A percentile compares a stretch with the other conserved stretches of the same genome.
phyloP scores from a whole-genome alignment of 1,140 invertebrate genomes.

The Philotrypesis tridentata region DNA sequence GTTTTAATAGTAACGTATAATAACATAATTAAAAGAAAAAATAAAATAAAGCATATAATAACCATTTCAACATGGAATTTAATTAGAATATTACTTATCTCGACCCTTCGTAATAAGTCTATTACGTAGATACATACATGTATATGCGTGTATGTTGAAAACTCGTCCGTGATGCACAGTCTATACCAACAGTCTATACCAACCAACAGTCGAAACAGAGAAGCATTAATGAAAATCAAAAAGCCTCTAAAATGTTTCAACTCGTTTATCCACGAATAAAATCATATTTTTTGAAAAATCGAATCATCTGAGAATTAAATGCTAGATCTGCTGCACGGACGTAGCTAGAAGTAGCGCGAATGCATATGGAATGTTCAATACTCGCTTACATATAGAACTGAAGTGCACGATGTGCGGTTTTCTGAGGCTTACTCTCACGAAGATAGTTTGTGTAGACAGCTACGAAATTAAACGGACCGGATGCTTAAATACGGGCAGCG shows the following conservation, averaged over 20 bases:
- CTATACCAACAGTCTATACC: too few species aligned
- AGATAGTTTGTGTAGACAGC: constrained; percentile 30
- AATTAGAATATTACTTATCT: background rate
- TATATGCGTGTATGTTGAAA: too few species aligned
- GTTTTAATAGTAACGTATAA: background rate
- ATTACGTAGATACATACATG: background rate
- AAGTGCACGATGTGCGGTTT: constrained; percentile 5
- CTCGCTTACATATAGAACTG: background rate
- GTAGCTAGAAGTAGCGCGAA: background rate
- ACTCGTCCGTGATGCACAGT: too few species aligned
- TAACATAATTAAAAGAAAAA: too few species aligned
- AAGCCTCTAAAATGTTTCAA: too few species aligned
- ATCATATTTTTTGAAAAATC: too few species aligned
- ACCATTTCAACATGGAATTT: background rate
- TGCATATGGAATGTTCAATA: constrained; percentile 2
- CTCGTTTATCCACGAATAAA: too few species aligned
- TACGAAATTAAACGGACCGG: constrained; percentile 25
- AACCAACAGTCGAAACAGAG: too few species aligned
- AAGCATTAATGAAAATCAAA: too few species aligned
- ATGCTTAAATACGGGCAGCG: constrained; percentile 12
- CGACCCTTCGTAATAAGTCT: background rate
- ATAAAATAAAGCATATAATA: background rate
- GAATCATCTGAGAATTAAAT: too few species aligned
- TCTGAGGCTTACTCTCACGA: background rate
- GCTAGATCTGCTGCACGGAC: too few species aligned